Conservation (phyloP, 2,113 vertebrate species). For the Podarcis cretensis region DNA sequence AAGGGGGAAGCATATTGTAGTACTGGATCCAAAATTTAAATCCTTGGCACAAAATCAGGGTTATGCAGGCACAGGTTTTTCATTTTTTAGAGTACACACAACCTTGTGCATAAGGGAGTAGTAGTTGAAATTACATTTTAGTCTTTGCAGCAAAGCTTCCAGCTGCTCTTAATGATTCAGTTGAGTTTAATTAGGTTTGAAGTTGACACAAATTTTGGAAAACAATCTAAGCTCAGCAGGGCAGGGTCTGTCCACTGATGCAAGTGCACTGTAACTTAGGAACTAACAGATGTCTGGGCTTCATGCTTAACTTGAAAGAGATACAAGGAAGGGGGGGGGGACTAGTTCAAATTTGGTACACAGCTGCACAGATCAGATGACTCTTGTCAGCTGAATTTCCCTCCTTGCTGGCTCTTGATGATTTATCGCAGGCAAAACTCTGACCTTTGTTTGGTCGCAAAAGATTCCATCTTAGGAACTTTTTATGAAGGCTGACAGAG, state of each 20-base stretch:
- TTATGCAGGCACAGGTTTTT: neutral
- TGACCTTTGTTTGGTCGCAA: conserved; percentile 66
- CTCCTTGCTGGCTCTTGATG: conserved; percentile 61
- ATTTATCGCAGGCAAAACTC: conserved; percentile 72
- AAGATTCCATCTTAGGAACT: conserved; percentile 63
- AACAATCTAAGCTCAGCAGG: conserved; percentile 46
- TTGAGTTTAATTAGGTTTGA: conserved; percentile 48
- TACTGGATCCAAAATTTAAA: neutral
- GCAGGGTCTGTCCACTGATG: conserved; percentile 42
- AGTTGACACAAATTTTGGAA: conserved; percentile 66
- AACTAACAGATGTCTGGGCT: conserved; percentile 84
- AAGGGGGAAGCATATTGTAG: too few relatives aligned
- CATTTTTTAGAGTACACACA: neutral
- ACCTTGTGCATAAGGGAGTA: neutral
- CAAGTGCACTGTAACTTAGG: conserved; percentile 64
- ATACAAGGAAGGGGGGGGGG: conserved; percentile 66
- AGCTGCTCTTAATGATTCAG: conserved; percentile 55
- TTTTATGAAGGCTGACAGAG: conserved; percentile 56
- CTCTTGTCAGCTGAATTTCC: conserved; percentile 75
- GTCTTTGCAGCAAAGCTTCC: conserved; percentile 2
- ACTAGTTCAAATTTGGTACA: conserved; percentile 68
- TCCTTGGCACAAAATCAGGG: neutral
- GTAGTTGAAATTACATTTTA: conserved; percentile 40
- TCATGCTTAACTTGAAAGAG: conserved; percentile 69
- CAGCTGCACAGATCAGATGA: conserved; percentile 84